phyloP scores from a whole-genome alignment of 2,797 vertebrate species.

The Bradypodion pumilum region DNA sequence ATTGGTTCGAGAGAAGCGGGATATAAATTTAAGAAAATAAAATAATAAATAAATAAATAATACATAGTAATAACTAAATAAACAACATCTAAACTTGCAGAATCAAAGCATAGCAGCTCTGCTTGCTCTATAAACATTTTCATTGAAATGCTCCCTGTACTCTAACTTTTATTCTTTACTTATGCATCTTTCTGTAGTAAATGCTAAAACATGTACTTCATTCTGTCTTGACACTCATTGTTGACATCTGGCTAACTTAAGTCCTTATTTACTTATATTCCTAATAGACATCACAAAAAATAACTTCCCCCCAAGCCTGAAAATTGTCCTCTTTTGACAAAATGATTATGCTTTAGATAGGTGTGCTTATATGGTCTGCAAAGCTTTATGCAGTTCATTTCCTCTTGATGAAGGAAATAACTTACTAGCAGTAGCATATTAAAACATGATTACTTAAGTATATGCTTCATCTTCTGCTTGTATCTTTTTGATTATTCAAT shows the following conservation, averaged over 20 bases:
- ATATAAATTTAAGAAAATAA: no score
- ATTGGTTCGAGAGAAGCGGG: no score
- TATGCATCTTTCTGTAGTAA: not conserved
- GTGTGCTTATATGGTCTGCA: slow-evolving; percentile 26
- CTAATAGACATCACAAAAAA: not conserved
- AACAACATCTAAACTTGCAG: no score
- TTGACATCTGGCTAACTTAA: not conserved
- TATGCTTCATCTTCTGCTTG: slow-evolving; percentile 44
- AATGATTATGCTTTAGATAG: not conserved
- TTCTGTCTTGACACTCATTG: not conserved
- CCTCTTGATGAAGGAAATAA: slow-evolving; percentile 46
- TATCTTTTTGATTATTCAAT: slow-evolving; percentile 30
- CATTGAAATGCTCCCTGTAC: not conserved
- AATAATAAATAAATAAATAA: no score
- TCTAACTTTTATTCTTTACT: not conserved
- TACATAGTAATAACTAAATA: no score
- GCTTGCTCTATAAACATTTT: no score
- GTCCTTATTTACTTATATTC: not conserved
- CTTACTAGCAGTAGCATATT: slow-evolving; percentile 49
- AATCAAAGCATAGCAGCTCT: no score
- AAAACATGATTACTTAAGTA: slow-evolving; percentile 50
- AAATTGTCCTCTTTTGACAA: not conserved
- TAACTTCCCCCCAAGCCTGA: not conserved
- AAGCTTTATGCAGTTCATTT: slow-evolving; percentile 62
- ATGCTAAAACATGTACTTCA: not conserved